phyloP scores from a whole-genome alignment of 2,113 vertebrate species.

The Megaceryle torquata region DNA sequence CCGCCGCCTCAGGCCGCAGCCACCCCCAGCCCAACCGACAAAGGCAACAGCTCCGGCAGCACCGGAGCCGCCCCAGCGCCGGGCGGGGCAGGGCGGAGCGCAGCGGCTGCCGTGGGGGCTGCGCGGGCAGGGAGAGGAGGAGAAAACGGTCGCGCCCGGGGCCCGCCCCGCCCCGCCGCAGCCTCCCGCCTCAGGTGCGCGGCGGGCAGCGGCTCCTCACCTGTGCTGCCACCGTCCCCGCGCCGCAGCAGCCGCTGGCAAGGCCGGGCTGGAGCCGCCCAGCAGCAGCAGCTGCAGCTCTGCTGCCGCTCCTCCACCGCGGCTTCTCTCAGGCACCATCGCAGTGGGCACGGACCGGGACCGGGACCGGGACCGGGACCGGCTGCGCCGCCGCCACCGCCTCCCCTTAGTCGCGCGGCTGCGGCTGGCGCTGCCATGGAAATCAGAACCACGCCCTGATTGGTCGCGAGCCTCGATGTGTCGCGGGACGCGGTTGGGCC shows the following conservation, averaged over 20 bases:
- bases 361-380: neutral
- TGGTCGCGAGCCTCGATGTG: conserved; percentile 60
- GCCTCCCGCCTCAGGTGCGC: neutral
- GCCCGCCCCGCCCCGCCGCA: neutral
- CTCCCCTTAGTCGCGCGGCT: neutral
- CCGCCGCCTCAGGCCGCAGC: neutral
- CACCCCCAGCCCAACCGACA: neutral
- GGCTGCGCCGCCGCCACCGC: neutral
- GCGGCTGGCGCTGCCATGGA: conserved; percentile 33
- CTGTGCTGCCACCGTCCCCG: neutral
- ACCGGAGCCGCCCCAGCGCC: neutral
- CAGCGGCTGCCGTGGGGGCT: neutral
- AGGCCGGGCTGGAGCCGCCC: neutral
- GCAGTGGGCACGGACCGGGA: neutral
- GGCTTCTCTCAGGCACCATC: neutral
- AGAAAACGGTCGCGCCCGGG: neutral
- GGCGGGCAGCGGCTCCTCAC: neutral
- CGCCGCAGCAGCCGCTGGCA: neutral
- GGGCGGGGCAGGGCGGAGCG: neutral
- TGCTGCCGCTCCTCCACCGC: neutral
- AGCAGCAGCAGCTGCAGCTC: neutral
- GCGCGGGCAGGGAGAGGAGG: neutral
- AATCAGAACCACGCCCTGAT: conserved; percentile 59
- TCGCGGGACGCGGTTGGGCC: conserved; percentile 52
- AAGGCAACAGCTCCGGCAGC: neutral